Percentiles rank a stretch among this genome's conserved stretches.
These are phyloP conservation scores for Gopherus evgoodei DNA, from an alignment of 2,113 vertebrate genomes.

Conservation along the genomic window DNA sequence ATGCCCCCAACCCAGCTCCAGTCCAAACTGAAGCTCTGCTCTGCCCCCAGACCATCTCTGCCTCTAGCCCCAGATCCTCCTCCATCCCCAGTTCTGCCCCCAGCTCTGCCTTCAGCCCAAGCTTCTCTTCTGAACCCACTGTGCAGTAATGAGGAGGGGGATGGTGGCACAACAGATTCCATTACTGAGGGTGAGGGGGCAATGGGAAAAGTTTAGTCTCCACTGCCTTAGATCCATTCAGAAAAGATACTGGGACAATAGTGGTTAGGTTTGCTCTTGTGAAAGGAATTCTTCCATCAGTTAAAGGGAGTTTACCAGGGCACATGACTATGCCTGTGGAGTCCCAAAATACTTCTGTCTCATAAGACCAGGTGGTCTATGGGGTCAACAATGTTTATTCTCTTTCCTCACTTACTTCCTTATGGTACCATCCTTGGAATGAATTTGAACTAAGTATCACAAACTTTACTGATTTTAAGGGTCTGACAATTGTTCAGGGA, in stretches of 20 bases:
- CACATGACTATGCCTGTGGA: rapidly evolving
- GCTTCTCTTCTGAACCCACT: too few relatives aligned
- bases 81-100: too few relatives aligned
- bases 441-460: background rate
- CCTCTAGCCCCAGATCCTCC: too few relatives aligned
- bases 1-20: too few relatives aligned
- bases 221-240: background rate
- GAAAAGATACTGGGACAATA: background rate
- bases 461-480: background rate
- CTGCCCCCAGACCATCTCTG: too few relatives aligned
- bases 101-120: too few relatives aligned
- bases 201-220: too few relatives aligned
- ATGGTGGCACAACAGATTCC: too few relatives aligned
- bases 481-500: background rate
- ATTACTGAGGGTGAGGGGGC: too few relatives aligned
- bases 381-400: background rate
- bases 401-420: background rate
- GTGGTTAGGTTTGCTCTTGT: background rate
- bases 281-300: background rate
- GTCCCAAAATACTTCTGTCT: background rate
- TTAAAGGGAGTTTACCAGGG: background rate
- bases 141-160: too few relatives aligned
- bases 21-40: too few relatives aligned
- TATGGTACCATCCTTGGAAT: background rate
- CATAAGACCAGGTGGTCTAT: background rate